phyloP scores from a whole-genome alignment of 1,140 invertebrate genomes.

The Pseudomyrmex pallidus region DNA sequence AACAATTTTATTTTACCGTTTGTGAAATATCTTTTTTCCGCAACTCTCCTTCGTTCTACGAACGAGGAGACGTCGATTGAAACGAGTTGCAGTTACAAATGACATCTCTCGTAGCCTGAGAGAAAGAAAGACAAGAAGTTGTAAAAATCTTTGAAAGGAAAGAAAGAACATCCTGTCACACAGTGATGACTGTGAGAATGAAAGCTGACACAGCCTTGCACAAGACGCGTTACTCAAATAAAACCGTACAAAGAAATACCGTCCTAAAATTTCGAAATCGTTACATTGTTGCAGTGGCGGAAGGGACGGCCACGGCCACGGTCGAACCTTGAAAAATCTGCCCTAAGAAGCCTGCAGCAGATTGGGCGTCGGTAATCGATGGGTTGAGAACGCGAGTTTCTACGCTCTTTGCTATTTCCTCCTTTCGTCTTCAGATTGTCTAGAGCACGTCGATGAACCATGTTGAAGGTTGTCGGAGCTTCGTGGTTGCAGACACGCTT shows the following conservation, averaged over 20 bases:
- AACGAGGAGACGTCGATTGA: too few species aligned
- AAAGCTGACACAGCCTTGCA: background rate
- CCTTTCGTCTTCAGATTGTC: constrained; percentile 73
- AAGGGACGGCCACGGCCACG: constrained; percentile 11
- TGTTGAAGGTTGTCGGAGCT: constrained; percentile 92
- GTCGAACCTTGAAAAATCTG: constrained; percentile 64
- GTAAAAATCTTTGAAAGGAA: too few species aligned
- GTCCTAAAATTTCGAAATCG: background rate
- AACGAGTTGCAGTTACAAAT: too few species aligned
- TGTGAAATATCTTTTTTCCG: too few species aligned
- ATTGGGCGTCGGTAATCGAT: constrained; percentile 82
- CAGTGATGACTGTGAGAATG: too few species aligned
- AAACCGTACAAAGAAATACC: background rate
- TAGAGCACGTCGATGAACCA: constrained; percentile 84
- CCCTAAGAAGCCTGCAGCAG: constrained; percentile 60
- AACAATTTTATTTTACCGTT: too few species aligned
- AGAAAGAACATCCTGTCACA: too few species aligned
- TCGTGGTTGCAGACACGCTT: constrained; percentile 91
- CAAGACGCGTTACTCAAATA: background rate
- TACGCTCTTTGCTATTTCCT: constrained; percentile 71
- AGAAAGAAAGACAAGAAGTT: too few species aligned
- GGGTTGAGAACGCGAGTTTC: constrained; percentile 82
- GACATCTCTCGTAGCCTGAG: too few species aligned
- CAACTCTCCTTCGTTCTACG: too few species aligned
- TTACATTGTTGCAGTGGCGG: constrained; percentile 60